Evolutionary conservation across 2,888 invertebrate genomes (phyloP).

Genomic region (Balanococcus diminutus): DNA sequence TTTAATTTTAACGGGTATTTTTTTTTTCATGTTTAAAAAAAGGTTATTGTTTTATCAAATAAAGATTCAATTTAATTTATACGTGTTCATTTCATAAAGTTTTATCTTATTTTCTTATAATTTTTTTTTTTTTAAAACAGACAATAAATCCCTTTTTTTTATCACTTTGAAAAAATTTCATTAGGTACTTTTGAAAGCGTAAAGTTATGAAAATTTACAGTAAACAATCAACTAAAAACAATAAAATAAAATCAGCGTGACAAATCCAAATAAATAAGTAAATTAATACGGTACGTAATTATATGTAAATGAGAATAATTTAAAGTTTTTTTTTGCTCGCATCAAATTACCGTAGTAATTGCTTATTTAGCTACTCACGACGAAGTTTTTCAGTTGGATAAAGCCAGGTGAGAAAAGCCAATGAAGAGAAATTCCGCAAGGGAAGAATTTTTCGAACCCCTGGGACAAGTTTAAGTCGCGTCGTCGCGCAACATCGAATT

Average conservation of each 20-base stretch:
- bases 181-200: too few relatives aligned
- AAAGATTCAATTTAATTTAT: background rate
- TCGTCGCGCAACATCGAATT: background rate
- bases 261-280: background rate
- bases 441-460: background rate
- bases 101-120: too few relatives aligned
- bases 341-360: too few relatives aligned
- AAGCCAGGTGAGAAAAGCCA: background rate
- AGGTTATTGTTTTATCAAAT: background rate
- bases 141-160: too few relatives aligned
- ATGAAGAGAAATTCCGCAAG: background rate
- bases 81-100: background rate
- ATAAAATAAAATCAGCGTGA: too few relatives aligned
- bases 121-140: too few relatives aligned
- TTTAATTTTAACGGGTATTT: background rate
- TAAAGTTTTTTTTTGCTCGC: too few relatives aligned
- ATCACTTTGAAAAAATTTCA: too few relatives aligned
- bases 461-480: background rate
- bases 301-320: background rate
- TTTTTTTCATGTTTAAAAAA: background rate
- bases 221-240: too few relatives aligned
- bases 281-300: background rate
- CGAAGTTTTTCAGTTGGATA: background rate
- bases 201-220: too few relatives aligned
- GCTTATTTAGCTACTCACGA: too few relatives aligned